Conservation (phyloP, 2,888 invertebrate species). For the Drosophila borealis region DNA sequence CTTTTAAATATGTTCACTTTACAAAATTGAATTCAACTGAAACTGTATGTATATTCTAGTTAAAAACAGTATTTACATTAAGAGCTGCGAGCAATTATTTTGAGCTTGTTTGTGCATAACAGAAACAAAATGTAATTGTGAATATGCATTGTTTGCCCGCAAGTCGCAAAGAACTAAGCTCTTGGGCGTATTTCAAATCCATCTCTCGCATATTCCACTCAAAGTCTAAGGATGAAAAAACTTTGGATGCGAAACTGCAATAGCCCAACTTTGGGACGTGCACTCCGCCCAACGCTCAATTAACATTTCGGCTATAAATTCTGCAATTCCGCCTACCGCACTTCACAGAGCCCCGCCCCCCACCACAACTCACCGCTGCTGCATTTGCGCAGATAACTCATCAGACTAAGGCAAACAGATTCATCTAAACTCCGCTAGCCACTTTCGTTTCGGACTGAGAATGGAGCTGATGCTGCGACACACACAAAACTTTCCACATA, state of each 20-base stretch:
- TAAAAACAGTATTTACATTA: conserved; percentile 2
- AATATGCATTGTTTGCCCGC: conserved; percentile 27
- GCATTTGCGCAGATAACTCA: conserved; percentile 75
- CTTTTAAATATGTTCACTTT: too few relatives aligned
- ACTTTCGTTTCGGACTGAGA: conserved; percentile 65
- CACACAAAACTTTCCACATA: conserved; percentile 74
- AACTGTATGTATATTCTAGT: too few relatives aligned
- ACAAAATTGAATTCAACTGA: too few relatives aligned
- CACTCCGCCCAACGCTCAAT: conserved; percentile 59
- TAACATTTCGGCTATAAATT: conserved; percentile 75
- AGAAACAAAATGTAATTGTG: conserved; percentile 16
- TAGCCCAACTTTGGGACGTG: conserved; percentile 40
- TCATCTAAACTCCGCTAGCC: conserved; percentile 78
- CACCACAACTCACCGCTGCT: conserved; percentile 22
- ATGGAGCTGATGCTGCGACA: conserved; percentile 25
- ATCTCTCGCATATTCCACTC: conserved; percentile 7
- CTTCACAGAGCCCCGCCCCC: conserved; percentile 2
- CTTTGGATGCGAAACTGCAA: conserved; percentile 26
- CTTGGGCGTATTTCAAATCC: conserved; percentile 26
- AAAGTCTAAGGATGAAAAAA: conserved; percentile 30
- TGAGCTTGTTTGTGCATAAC: not conserved
- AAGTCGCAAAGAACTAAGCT: conserved; percentile 5
- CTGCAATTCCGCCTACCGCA: conserved; percentile 54
- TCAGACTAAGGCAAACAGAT: conserved; percentile 78
- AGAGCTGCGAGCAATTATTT: not conserved